phyloP scores from a whole-genome alignment of 53 echinoderm and acorn worm species.

The Apostichopus leukothele region DNA sequence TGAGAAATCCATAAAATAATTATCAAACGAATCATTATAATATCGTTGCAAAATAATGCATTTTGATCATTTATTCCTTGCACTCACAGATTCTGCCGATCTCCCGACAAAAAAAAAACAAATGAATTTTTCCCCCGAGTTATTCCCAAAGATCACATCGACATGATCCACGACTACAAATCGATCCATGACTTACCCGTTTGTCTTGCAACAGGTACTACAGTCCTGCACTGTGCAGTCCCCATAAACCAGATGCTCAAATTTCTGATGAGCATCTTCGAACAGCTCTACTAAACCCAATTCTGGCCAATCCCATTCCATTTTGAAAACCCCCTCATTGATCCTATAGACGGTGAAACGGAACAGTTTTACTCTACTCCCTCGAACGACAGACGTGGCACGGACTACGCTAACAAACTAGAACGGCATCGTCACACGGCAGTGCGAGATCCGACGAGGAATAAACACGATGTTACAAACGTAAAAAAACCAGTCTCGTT shows the following conservation, averaged over 20 bases:
- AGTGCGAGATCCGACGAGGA: background rate
- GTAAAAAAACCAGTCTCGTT: background rate
- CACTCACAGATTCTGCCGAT: no score
- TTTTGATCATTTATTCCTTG: no score
- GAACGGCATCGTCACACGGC: background rate
- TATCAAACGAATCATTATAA: no score
- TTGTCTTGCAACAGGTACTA: constrained; percentile 16
- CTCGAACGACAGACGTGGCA: background rate
- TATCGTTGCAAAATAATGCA: no score
- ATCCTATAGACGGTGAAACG: background rate
- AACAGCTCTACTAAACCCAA: constrained; percentile 32
- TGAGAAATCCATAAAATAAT: no score
- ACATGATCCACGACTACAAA: no score
- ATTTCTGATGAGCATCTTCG: constrained; percentile 35
- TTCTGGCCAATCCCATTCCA: constrained; percentile 49
- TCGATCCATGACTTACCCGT: constrained; percentile 5
- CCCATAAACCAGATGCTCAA: constrained; percentile 42
- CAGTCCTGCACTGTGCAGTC: constrained; percentile 23
- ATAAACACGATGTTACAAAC: background rate
- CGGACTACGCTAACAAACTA: background rate
- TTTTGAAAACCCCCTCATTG: constrained; percentile 22
- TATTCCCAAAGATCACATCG: no score
- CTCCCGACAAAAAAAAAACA: no score
- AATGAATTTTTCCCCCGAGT: no score
- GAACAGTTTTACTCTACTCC: background rate